These are phyloP conservation scores for Drosophila pachea DNA, from an alignment of 1,140 invertebrate genomes.

Conservation along the genomic window DNA sequence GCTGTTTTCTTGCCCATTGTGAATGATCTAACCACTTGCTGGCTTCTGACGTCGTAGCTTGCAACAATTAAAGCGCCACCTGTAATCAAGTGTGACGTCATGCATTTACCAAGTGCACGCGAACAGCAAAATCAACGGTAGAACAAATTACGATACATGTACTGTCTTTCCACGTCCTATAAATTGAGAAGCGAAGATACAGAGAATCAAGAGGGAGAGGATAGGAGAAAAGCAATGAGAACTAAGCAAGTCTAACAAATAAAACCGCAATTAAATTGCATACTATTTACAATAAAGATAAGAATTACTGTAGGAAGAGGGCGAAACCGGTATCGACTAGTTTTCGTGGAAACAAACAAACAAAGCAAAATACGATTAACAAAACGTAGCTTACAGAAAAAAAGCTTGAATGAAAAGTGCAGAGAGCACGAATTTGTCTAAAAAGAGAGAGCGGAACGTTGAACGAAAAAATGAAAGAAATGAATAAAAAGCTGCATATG, in stretches of 20 bases:
- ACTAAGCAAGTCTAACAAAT: conserved; percentile 51
- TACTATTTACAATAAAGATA: conserved; percentile 46
- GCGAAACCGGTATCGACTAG: conserved; percentile 66
- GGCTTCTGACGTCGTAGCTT: conserved; percentile 61
- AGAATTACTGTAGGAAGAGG: conserved; percentile 21
- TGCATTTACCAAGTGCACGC: conserved; percentile 31
- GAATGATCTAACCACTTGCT: conserved; percentile 69
- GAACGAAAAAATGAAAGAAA: conserved; percentile 29
- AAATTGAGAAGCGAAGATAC: conserved; percentile 2
- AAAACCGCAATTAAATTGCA: conserved; percentile 73
- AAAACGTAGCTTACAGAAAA: conserved; percentile 69
- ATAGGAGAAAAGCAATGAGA: background rate
- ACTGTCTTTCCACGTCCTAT: conserved; percentile 58
- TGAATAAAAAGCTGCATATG: conserved; percentile 19
- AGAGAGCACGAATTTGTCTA: conserved; percentile 17
- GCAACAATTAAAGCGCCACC: conserved; percentile 56
- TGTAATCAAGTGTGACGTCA: conserved; percentile 73
- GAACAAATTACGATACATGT: conserved; percentile 35
- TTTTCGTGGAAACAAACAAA: conserved; percentile 71
- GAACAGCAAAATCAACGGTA: conserved; percentile 24
- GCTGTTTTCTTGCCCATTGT: conserved; percentile 50
- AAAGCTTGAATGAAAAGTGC: conserved; percentile 58
- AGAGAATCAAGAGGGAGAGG: conserved; percentile 7
- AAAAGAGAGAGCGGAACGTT: conserved; percentile 19
- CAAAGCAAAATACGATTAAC: conserved; percentile 59